Base-by-base conservation (phyloP, 2,113 vertebrate genomes). In the Urocitellus parryii region DNA sequence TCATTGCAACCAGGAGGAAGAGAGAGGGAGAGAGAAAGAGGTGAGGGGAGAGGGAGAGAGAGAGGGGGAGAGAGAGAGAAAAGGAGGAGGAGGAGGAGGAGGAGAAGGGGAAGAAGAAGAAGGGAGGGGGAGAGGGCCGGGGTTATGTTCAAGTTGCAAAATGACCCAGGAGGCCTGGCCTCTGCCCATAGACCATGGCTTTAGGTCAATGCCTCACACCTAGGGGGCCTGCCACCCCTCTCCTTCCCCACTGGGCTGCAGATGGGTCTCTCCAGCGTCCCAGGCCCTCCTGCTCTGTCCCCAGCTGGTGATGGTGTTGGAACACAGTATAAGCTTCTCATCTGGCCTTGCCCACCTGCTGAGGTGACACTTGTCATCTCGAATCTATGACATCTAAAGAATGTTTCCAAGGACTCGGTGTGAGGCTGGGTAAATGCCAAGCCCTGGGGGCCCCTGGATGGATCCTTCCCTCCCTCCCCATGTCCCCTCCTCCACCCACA, bases 341-440 rank as follows among this genome's bases (percentile, higher is more conserved):
- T n/a, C 34, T 67, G 45, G n/a, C 16, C 37, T 45, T 76, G 74
- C 56, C 67, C 24, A 39, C 37, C 78, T 72, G 74, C 70, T 85
- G 42, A 91, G 34, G n/a, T 8, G 24, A 3, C 20, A 67, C 78
- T 53, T 37, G 27, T 88, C 72, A 11, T 53, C 94, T 93, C 39
- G 14, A 70, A 93, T 37, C 51, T 51, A 14, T 79, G 61, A 39
- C 32, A 68, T 73, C 74, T 73, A 7, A 72, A 78, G 89, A 56
- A 45, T 76, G 78, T 74, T 88, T 90, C 63, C 53, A 63, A 96
- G 53, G 63, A 77, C 51, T 77, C 11, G 8, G 2, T 90, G 37
- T 79, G 86, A 92, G 78, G 48, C 42, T 88, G 61, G 80, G 61
- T 90, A 81, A 84, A 86, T 34, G 63, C 25, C 32, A 58, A 82